Evolutionary conservation across 2,797 vertebrate species (phyloP), one percentile per base, ranked within the genome.

Genomic region (Rhinoraja longicauda): DNA sequence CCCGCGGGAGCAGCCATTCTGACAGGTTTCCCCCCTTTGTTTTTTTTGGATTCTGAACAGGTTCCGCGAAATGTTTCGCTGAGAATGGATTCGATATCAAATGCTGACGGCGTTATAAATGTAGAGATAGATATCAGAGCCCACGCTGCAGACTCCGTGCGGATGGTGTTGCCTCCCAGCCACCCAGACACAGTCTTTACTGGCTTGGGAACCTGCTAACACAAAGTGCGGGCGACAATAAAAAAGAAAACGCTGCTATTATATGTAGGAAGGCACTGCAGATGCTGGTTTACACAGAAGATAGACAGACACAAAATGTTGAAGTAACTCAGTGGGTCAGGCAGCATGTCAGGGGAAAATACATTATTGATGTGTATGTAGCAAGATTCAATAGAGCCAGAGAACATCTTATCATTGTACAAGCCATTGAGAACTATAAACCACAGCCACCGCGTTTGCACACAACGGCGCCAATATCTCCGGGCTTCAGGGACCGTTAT

Each of bases 101-200:
- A 91, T 45, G 45, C 36, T 91, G 88, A 26, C 4, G 32, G 88
- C 88, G 64, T 73, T 72, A 91, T 4, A 72, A 72, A 91, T 91
- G 88, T 45, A 29, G 88, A 91, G 64, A n/a, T n/a, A 73, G 32
- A 45, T 53, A 91, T 6, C 19, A 91, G 72, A 86, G 62, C 29
- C 45, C 26, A 86, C 57, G 62, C 59, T 19, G 62, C 57, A 91
- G 88, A 4, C 32, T 72, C 67, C 39, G 4, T 70, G 19, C 19
- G 62, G 90, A 67, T 17, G 32, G 32, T 5, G 29, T 36, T 67
- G 19, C 59, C 64, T 90, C 70, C 86, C 15, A 57, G 53, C 24
- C 62, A 8, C n/a, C 32, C 2, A 36, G 17, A 8, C n/a, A 32
- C 2, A 36, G 17, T 32, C 32, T 90, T 24, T 21, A 19, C 10